Evolutionary conservation across 92 coral and sea anemone species (phyloP).

Genomic region (Umimayanthus chanpuru): DNA sequence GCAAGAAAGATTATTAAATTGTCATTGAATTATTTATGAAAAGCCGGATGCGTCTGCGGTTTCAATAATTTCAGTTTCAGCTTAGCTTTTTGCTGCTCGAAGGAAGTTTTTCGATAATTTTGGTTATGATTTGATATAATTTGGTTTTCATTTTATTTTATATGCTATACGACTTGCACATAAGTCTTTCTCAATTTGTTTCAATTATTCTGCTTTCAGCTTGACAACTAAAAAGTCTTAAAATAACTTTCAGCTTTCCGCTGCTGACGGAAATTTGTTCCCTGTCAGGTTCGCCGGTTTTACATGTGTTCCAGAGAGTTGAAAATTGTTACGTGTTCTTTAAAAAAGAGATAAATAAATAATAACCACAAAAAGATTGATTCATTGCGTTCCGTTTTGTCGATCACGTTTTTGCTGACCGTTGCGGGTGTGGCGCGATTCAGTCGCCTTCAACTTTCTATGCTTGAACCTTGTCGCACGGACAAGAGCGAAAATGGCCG

Average conservation of each 20-base stretch:
- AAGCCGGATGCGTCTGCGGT: not conserved
- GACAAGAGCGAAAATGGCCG: not conserved
- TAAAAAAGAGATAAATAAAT: too few species aligned
- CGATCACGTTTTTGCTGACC: not conserved
- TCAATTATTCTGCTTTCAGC: not conserved
- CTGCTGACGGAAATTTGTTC: not conserved
- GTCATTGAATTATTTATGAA: not conserved
- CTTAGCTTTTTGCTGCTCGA: slow-evolving; percentile 6
- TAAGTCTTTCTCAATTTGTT: not conserved
- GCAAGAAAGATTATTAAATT: too few species aligned
- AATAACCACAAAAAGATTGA: not conserved
- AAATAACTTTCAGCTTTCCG: not conserved
- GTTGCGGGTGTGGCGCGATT: not conserved
- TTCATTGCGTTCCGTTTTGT: not conserved
- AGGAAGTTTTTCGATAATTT: not conserved
- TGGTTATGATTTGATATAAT: not conserved
- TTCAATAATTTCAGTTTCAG: not conserved
- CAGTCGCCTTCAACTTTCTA: not conserved
- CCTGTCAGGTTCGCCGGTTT: not conserved
- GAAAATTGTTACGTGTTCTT: too few species aligned
- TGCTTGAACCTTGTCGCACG: not conserved
- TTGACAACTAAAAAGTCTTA: not conserved
- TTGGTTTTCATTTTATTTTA: too few species aligned
- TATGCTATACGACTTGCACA: not conserved
- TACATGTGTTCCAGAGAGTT: not conserved